These are phyloP conservation scores for Phalacrocorax pelagicus DNA, from an alignment of 2,113 vertebrate species.

Conservation along the genomic window DNA sequence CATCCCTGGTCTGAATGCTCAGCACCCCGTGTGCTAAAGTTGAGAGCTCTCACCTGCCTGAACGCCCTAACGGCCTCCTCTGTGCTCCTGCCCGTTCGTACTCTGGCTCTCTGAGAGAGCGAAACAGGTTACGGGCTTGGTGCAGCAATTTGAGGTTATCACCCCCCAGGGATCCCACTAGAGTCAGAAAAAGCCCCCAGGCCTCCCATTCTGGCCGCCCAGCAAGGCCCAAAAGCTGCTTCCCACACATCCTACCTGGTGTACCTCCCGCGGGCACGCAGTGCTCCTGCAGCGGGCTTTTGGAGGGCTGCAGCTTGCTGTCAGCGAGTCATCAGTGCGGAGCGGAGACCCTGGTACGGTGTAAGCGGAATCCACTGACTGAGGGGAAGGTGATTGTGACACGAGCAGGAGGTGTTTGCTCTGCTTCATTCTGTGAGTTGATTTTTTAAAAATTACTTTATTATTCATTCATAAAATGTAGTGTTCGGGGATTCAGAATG, in stretches of 20 bases:
- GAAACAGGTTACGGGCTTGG: not conserved
- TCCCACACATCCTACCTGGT: not conserved
- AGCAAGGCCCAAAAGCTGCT: not conserved
- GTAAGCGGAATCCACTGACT: rapidly evolving
- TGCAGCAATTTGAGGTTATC: not conserved
- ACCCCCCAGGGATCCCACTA: not conserved
- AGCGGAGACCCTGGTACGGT: not conserved
- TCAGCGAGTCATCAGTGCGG: rapidly evolving
- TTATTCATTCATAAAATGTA: not conserved
- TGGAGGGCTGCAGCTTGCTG: not conserved
- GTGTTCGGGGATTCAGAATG: not conserved
- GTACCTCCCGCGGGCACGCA: not conserved
- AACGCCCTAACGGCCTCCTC: rapidly evolving
- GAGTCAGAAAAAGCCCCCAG: not conserved
- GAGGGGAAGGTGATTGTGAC: not conserved
- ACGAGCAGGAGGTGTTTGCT: not conserved
- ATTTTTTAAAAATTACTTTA: not conserved
- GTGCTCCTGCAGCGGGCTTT: not conserved
- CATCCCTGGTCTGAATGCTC: not conserved
- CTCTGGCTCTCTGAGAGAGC: not conserved
- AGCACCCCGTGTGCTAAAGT: not conserved
- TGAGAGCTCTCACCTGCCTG: not conserved
- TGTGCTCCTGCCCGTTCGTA: rapidly evolving
- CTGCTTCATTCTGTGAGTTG: not conserved
- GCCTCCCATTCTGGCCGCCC: not conserved